phyloP scores from a whole-genome alignment of 1,140 invertebrate genomes.

The Vanessa atalanta region DNA sequence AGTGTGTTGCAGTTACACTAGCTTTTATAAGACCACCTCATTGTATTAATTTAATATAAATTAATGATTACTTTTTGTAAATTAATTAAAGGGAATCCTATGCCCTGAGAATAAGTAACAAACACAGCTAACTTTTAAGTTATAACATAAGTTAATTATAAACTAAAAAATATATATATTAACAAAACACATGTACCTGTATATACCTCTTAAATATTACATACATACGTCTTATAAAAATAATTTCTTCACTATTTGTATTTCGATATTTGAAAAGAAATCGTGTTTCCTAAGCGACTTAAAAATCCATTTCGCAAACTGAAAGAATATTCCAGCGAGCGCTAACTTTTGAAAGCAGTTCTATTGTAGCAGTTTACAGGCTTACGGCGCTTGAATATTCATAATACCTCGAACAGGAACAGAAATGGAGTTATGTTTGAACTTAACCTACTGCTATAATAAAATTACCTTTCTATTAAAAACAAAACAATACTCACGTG shows the following conservation, averaged over 20 bases:
- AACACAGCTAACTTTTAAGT: too few species aligned
- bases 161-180: too few species aligned
- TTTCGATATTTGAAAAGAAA: conserved; percentile 33
- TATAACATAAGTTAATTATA: too few species aligned
- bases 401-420: conserved; percentile 22
- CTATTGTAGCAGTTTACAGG: conserved; percentile 37
- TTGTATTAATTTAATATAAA: too few species aligned
- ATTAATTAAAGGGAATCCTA: too few species aligned
- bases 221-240: background rate
- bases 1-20: too few species aligned
- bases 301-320: conserved; percentile 40
- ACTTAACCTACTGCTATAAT: conserved; percentile 27
- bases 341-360: conserved; percentile 36
- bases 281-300: conserved; percentile 33
- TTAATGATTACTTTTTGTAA: too few species aligned
- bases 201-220: background rate
- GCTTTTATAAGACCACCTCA: too few species aligned
- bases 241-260: conserved; percentile 11
- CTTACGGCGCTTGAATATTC: conserved; percentile 33
- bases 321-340: conserved; percentile 33
- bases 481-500: background rate
- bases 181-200: too few species aligned
- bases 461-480: conserved; percentile 13
- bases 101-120: too few species aligned
- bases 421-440: conserved; percentile 23